These are phyloP conservation scores for Thinocorus orbignyianus DNA, from an alignment of 2,113 vertebrate genomes.

Conservation along the genomic window DNA sequence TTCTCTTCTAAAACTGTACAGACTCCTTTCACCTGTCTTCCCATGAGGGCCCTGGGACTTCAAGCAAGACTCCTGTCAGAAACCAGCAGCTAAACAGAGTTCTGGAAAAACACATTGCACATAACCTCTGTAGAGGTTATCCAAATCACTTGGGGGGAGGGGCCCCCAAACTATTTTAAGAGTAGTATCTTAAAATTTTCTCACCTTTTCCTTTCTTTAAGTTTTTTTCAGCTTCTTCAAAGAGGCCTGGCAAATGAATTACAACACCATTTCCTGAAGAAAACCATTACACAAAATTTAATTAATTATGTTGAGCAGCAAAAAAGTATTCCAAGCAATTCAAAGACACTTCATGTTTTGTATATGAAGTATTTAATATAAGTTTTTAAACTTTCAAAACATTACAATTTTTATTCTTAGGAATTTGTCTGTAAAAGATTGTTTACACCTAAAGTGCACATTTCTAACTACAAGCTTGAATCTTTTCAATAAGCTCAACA, in stretches of 20 bases:
- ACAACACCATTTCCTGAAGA: slow-evolving; percentile 94
- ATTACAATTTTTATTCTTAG: neutral
- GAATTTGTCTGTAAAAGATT: neutral
- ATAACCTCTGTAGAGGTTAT: neutral
- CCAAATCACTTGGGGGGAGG: neutral
- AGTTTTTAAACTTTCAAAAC: neutral
- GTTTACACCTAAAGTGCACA: neutral
- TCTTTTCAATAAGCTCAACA: neutral
- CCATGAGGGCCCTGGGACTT: neutral
- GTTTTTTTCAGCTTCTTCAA: slow-evolving; percentile 97
- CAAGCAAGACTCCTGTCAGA: neutral
- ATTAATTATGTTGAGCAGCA: neutral
- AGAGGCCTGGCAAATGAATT: slow-evolving; percentile 96
- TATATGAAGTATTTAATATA: neutral
- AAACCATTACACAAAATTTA: neutral
- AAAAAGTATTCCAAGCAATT: neutral
- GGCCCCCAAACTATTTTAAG: neutral
- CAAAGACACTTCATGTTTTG: neutral
- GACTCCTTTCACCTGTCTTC: neutral
- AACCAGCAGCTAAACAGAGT: neutral
- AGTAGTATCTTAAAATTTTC: neutral
- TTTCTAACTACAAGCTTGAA: neutral
- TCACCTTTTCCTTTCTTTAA: slow-evolving; percentile 91
- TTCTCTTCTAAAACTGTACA: neutral
- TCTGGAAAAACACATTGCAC: neutral